Conservation (phyloP, 1,140 invertebrate genomes). For the Trissolcus basalis region DNA sequence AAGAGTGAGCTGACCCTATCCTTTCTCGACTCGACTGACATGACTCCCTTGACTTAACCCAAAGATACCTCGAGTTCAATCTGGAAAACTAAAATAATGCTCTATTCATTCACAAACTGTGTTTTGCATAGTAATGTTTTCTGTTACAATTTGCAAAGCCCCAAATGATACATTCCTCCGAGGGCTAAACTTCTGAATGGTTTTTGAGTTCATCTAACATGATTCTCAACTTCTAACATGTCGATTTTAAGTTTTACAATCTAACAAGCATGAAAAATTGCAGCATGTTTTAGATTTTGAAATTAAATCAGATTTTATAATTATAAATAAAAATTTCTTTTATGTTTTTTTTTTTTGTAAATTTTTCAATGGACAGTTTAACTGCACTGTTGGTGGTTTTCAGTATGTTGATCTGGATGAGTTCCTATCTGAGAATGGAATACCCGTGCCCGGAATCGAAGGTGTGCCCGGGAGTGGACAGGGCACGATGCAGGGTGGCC, state of each 20-base stretch:
- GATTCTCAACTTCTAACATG: conserved; percentile 12
- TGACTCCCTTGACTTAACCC: neutral
- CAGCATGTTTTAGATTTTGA: too few relatives aligned
- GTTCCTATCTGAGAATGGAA: conserved; percentile 95
- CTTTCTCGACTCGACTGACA: conserved; percentile 25
- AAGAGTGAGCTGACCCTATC: conserved; percentile 44
- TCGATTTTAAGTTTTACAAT: neutral
- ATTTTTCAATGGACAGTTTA: neutral
- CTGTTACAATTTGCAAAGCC: too few relatives aligned
- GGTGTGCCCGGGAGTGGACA: conserved; percentile 80
- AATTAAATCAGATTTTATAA: too few relatives aligned
- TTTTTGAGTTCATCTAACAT: conserved; percentile 3
- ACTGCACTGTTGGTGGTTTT: conserved; percentile 37
- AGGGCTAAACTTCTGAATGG: too few relatives aligned
- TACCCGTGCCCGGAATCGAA: conserved; percentile 81
- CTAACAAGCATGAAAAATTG: too few relatives aligned
- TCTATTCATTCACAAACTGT: too few relatives aligned
- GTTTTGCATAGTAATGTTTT: too few relatives aligned
- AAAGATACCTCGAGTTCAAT: neutral
- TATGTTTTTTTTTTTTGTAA: too few relatives aligned
- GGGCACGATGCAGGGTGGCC: conserved; percentile 66
- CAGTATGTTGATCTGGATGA: conserved; percentile 97
- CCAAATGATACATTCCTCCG: too few relatives aligned
- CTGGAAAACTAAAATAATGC: neutral
- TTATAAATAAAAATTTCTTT: too few relatives aligned